These are phyloP conservation scores for Neodontobutis hainanensis DNA, from an alignment of 2,113 vertebrate genomes.

Conservation along the genomic window DNA sequence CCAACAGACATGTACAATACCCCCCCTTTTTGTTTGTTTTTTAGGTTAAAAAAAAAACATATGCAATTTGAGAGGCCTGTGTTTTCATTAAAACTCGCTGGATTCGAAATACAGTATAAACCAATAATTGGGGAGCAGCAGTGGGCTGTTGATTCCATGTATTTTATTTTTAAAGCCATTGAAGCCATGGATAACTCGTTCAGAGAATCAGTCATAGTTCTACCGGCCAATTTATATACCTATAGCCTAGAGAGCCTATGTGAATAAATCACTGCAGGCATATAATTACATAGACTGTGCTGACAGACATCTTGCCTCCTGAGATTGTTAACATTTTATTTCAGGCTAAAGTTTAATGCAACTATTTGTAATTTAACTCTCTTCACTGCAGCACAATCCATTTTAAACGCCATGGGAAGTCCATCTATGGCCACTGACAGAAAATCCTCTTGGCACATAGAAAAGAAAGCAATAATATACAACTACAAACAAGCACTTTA, in stretches of 20 bases:
- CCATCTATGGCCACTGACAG: slow-evolving; percentile 26
- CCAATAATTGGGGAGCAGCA: slow-evolving; percentile 52
- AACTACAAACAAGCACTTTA: slow-evolving; percentile 1
- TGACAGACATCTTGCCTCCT: slow-evolving; percentile 40
- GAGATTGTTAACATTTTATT: slow-evolving; percentile 37
- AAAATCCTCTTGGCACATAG: slow-evolving; percentile 34
- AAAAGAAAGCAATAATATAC: slow-evolving; percentile 25
- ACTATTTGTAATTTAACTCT: slow-evolving; percentile 2
- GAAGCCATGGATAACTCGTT: too few relatives aligned
- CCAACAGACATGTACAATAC: too few relatives aligned
- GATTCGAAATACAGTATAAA: slow-evolving; percentile 33
- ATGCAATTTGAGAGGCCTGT: slow-evolving; percentile 21
- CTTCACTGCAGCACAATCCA: background rate
- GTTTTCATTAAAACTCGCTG: slow-evolving; percentile 48
- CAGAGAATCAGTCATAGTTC: slow-evolving; percentile 24
- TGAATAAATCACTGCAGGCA: slow-evolving; percentile 56
- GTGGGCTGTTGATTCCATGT: slow-evolving; percentile 47
- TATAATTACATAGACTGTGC: slow-evolving; percentile 43
- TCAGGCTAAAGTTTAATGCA: slow-evolving; percentile 27
- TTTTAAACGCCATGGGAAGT: slow-evolving; percentile 14
- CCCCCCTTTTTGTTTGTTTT: too few relatives aligned
- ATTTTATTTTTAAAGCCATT: slow-evolving; percentile 4
- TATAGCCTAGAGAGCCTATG: slow-evolving; percentile 28
- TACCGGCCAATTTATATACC: slow-evolving; percentile 47
- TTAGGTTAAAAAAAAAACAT: too few relatives aligned